These are phyloP conservation scores for Carcina quercana DNA, from an alignment of 2,888 invertebrate species.

Conservation along the genomic window DNA sequence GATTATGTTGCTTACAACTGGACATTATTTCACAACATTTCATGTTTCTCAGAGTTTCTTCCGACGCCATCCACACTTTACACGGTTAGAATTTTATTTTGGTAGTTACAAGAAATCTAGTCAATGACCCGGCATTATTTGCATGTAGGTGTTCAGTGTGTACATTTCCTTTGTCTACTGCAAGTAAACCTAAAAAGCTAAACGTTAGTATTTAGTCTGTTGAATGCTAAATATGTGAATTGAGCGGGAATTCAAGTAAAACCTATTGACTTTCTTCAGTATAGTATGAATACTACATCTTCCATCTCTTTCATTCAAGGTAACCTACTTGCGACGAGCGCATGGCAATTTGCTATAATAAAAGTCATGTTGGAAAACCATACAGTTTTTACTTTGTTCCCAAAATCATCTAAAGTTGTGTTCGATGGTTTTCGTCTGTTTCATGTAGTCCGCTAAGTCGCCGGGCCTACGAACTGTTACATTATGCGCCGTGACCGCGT, in stretches of 20 bases:
- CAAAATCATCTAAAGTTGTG: background rate
- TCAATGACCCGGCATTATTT: constrained; percentile 68
- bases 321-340: constrained; percentile 35
- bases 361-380: too few species aligned
- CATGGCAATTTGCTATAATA: constrained; percentile 28
- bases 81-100: constrained; percentile 38
- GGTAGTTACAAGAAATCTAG: constrained; percentile 39
- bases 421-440: background rate
- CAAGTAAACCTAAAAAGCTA: constrained; percentile 20
- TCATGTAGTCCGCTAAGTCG: constrained; percentile 29
- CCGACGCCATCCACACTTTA: constrained; percentile 21
- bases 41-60: constrained; percentile 15
- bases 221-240: constrained; percentile 15
- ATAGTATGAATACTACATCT: constrained; percentile 25
- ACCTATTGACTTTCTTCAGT: constrained; percentile 13
- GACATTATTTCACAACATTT: constrained; percentile 22
- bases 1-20: constrained; percentile 18
- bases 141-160: constrained; percentile 48
- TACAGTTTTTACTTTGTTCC: too few species aligned
- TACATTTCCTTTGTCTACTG: constrained; percentile 51
- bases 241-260: constrained; percentile 28
- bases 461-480: constrained; percentile 37
- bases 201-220: constrained; percentile 10
- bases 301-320: constrained; percentile 32
- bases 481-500: constrained; percentile 57